Base-by-base conservation (phyloP, 2,797 vertebrate species). In the Rhodeus uyekii region DNA sequence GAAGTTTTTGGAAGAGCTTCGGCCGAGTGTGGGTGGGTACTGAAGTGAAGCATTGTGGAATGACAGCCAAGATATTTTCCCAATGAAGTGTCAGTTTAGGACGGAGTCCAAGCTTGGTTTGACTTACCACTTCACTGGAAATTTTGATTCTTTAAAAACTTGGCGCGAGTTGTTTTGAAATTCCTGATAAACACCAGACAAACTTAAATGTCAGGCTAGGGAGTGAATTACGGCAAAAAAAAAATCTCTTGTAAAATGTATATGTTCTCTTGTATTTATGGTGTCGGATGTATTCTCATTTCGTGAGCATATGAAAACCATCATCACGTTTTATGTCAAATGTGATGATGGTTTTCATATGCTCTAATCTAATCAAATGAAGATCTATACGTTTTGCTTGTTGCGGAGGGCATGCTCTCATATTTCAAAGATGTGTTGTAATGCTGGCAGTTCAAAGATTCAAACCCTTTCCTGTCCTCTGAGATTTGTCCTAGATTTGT, bases 1-100 rank as follows among this genome's bases (percentile, higher is more conserved):
- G 78, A 92, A 94, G 5, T 94, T 94, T 87, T 93, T 99, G 84
- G 96, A 99, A 88, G 95, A 96, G 89, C 93, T 97, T 3, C 93
- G 95, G 34, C 93, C 97, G 68, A 88, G 92, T 39, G 83, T 97
- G 67, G 97, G 98, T 98, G 85, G 88, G 95, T 89, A 73, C 13
- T 39, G 12, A n/a, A 24, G 5, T 16, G 24, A 82, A n/a, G 48
- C 22, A 10, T 63, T 69, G 53, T 78, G 16, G 1, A 60, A 46
- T 72, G 27, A 34, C 18, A 42, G 27, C 7, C 1, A 80, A 34
- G 68, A 81, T 36, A 46, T 64, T 73, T 81, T 44, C 2, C 12
- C 12, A 39, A 71, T 12, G 27, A 53, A 38, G 76, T 38, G 63
- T 67, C 46, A 13, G 46, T 55, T 78, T 16, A 55, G 50, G 48